These are phyloP conservation scores for Gopherus flavomarginatus DNA, from an alignment of 2,113 vertebrate genomes.

Conservation along the genomic window DNA sequence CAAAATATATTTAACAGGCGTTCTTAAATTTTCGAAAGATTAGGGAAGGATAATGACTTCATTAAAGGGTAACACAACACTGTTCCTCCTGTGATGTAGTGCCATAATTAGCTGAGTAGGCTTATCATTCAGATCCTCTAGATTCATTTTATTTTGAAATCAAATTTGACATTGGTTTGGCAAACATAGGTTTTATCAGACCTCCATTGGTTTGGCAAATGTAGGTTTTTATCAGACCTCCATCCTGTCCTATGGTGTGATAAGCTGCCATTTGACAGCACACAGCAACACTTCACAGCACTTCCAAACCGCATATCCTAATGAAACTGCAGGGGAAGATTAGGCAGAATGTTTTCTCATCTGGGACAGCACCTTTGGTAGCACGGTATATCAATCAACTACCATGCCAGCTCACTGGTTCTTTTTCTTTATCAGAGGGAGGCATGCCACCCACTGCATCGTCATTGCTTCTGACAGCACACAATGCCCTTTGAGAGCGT, in stretches of 20 bases:
- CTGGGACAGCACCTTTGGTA: not conserved
- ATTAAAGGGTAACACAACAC: not conserved
- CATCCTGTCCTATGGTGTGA: not conserved
- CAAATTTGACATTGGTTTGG: not conserved
- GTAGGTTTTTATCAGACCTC: no score
- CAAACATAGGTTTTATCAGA: not conserved
- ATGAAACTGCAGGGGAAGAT: not conserved
- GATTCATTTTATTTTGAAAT: not conserved
- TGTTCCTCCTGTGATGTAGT: not conserved
- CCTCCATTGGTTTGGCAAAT: not conserved
- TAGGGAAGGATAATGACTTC: not conserved
- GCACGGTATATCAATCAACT: not conserved
- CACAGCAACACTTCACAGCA: not conserved
- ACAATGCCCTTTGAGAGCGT: not conserved
- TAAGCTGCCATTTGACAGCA: not conserved
- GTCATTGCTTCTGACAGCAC: rapidly evolving
- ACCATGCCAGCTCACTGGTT: not conserved
- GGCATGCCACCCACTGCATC: not conserved
- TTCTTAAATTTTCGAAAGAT: not conserved
- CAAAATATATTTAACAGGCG: not conserved
- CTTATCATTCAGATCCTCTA: not conserved
- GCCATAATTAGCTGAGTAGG: not conserved
- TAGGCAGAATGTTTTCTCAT: not conserved
- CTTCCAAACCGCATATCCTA: not conserved
- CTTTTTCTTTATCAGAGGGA: not conserved